Evolutionary conservation across 2,797 vertebrate species (phyloP).

Genomic region (Cephalopachus bancanus): DNA sequence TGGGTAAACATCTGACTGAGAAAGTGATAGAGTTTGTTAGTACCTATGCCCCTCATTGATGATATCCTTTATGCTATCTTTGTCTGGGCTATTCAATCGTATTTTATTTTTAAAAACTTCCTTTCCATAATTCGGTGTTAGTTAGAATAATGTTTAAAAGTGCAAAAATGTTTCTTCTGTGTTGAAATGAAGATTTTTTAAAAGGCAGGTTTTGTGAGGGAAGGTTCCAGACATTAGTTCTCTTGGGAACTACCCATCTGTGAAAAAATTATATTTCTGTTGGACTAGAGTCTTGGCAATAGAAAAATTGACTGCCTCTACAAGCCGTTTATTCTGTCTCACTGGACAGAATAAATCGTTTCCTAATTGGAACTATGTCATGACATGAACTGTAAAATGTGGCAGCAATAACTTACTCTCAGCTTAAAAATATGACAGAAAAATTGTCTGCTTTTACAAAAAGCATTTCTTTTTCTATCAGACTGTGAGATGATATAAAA

Average conservation of each 20-base stretch:
- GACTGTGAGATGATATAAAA: conserved; percentile 17
- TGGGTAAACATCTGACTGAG: neutral
- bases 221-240: conserved; percentile 53
- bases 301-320: conserved; percentile 63
- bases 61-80: neutral
- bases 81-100: neutral
- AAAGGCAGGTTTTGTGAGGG: conserved; percentile 32
- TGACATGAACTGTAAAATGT: conserved; percentile 71
- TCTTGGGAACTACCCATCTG: conserved; percentile 67
- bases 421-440: conserved; percentile 71
- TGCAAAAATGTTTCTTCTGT: conserved; percentile 28
- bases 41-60: neutral
- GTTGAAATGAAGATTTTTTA: conserved; percentile 26
- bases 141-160: neutral
- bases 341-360: conserved; percentile 72
- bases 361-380: conserved; percentile 76
- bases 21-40: neutral
- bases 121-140: conserved; percentile 21
- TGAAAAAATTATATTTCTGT: conserved; percentile 66
- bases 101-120: neutral
- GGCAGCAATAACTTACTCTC: conserved; percentile 64
- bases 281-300: conserved; percentile 59
- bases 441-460: conserved; percentile 52
- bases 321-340: conserved; percentile 70
- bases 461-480: conserved; percentile 14